Evolutionary conservation across 1,140 invertebrate species (phyloP).

Genomic region (Megalonaias nervosa): DNA sequence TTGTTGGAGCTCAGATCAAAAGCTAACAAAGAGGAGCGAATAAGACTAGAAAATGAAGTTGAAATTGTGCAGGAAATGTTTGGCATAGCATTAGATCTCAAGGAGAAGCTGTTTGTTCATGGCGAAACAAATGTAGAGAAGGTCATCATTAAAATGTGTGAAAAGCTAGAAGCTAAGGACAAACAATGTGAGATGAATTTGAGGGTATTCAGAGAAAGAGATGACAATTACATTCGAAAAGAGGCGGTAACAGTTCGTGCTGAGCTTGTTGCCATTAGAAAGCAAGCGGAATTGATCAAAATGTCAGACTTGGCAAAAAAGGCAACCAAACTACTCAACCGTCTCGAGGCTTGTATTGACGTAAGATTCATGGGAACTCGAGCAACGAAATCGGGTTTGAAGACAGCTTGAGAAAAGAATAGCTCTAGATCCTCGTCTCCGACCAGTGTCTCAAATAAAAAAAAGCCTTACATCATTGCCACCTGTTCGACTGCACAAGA

Average conservation of each 20-base stretch:
- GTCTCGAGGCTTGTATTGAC: too few species aligned
- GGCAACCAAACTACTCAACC: constrained; percentile 21
- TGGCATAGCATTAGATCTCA: constrained; percentile 17
- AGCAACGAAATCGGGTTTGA: too few species aligned
- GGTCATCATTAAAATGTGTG: constrained; percentile 11
- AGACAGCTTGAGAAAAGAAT: too few species aligned
- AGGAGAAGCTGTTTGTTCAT: constrained; percentile 26
- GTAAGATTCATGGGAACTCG: too few species aligned
- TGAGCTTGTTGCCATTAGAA: constrained; percentile 24
- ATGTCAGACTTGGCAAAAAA: constrained; percentile 10
- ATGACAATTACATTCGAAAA: constrained; percentile 4
- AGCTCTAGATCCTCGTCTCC: too few species aligned
- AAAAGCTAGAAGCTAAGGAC: constrained; percentile 26
- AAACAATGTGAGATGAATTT: constrained; percentile 8
- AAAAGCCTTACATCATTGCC: too few species aligned
- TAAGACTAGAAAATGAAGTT: constrained; percentile 23
- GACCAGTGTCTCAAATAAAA: too few species aligned
- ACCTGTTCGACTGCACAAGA: too few species aligned
- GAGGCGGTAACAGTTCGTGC: constrained; percentile 25
- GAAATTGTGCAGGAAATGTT: constrained; percentile 18
- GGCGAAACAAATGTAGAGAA: constrained; percentile 31
- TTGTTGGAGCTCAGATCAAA: constrained; percentile 23
- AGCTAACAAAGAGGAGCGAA: constrained; percentile 28
- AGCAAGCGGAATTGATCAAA: constrained; percentile 31
- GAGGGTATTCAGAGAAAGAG: constrained; percentile 21